Percentiles rank a stretch among this genome's conserved stretches.
Evolutionary conservation across 2,888 invertebrate genomes (phyloP).

Genomic region (Hipparchia sbordonii): DNA sequence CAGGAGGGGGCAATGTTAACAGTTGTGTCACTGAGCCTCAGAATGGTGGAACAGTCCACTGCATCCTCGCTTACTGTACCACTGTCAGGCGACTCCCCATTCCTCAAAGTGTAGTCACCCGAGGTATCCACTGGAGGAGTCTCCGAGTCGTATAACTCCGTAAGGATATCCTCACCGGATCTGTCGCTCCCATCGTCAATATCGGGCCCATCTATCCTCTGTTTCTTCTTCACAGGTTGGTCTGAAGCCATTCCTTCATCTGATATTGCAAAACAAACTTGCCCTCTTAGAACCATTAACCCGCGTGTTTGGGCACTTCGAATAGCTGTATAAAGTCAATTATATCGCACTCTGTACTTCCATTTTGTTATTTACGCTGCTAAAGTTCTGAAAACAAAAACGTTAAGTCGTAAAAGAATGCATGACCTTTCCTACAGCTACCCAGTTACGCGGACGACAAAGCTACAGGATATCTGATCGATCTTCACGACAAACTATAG

Average conservation of each 20-base stretch:
- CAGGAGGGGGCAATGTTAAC: slow-evolving; percentile 72
- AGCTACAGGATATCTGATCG: slow-evolving; percentile 58
- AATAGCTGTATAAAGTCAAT: slow-evolving; percentile 27
- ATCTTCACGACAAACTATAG: background rate
- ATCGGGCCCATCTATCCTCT: slow-evolving; percentile 86
- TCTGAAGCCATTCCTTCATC: slow-evolving; percentile 88
- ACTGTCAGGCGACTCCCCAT: slow-evolving; percentile 77
- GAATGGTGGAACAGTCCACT: slow-evolving; percentile 73
- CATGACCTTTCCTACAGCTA: slow-evolving; percentile 81
- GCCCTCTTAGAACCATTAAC: slow-evolving; percentile 86
- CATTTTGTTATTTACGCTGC: slow-evolving; percentile 25
- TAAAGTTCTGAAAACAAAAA: slow-evolving; percentile 69
- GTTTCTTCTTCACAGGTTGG: slow-evolving; percentile 93
- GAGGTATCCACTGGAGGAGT: slow-evolving; percentile 70
- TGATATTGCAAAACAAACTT: slow-evolving; percentile 78
- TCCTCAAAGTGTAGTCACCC: slow-evolving; percentile 67
- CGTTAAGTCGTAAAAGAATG: slow-evolving; percentile 70
- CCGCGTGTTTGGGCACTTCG: slow-evolving; percentile 43
- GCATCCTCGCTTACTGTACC: slow-evolving; percentile 80
- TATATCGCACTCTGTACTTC: slow-evolving; percentile 34
- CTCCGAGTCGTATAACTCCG: slow-evolving; percentile 70
- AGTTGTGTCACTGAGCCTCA: slow-evolving; percentile 62
- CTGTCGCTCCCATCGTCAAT: slow-evolving; percentile 81
- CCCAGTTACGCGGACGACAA: slow-evolving; percentile 82
- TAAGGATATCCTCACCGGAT: slow-evolving; percentile 77